These are phyloP conservation scores for Esox niger DNA, from an alignment of 2,113 vertebrate genomes.

Conservation along the genomic window DNA sequence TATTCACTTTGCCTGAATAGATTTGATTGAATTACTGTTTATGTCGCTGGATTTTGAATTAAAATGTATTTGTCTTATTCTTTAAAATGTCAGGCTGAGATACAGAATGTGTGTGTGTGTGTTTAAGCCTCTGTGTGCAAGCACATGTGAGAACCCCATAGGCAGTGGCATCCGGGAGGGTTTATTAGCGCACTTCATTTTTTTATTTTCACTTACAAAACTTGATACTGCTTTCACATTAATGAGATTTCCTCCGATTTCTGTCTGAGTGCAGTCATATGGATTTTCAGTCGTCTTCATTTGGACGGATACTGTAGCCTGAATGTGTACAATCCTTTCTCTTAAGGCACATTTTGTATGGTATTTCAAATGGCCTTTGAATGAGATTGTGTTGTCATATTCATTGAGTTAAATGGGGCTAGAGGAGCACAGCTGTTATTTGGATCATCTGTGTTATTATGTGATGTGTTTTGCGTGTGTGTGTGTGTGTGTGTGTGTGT, in stretches of 20 bases:
- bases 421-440: background rate
- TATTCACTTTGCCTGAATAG: slow-evolving; percentile 9
- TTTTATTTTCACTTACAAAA: background rate
- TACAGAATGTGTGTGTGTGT: background rate
- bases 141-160: background rate
- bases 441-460: background rate
- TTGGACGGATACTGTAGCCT: background rate
- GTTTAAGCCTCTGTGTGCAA: background rate
- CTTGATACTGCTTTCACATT: background rate
- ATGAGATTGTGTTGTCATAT: background rate
- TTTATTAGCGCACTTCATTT: background rate
- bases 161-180: background rate
- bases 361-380: too few relatives aligned
- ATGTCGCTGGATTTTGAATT: background rate
- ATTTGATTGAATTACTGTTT: slow-evolving; percentile 7
- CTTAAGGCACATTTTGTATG: background rate
- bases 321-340: background rate
- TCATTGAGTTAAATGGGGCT: background rate
- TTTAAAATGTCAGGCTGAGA: slow-evolving; percentile 2
- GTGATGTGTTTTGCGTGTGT: too few relatives aligned
- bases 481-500: too few relatives aligned
- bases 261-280: background rate
- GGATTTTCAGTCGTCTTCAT: background rate
- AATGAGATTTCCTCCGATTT: background rate
- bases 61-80: background rate